phyloP scores from a whole-genome alignment of 2,113 vertebrate genomes.

The Oreotrochilus melanogaster region DNA sequence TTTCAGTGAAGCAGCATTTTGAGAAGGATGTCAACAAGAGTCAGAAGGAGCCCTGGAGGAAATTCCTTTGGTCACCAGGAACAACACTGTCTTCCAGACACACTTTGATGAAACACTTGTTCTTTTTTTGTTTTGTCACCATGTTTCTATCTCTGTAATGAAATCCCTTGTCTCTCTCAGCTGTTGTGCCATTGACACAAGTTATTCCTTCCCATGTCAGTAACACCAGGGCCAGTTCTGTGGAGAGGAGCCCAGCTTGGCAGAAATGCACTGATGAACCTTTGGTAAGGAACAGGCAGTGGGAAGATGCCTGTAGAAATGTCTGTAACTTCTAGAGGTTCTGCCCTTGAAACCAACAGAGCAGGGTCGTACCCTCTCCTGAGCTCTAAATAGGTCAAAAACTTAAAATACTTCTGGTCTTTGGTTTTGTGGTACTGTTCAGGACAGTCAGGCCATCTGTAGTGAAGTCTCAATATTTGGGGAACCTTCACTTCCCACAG shows the following conservation, averaged over 20 bases:
- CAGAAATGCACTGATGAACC: background rate
- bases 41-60: background rate
- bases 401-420: background rate
- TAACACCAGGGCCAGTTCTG: background rate
- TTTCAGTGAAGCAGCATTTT: background rate
- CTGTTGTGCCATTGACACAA: background rate
- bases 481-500: background rate
- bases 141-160: background rate
- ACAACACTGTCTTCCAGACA: background rate
- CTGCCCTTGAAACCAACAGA: background rate
- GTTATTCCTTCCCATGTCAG: fast-evolving
- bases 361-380: background rate
- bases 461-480: background rate
- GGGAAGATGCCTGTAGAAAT: background rate
- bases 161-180: background rate
- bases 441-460: background rate
- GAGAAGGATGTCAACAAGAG: background rate
- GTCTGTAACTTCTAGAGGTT: background rate
- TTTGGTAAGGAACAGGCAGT: background rate
- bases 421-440: background rate
- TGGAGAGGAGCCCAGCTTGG: background rate
- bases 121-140: background rate
- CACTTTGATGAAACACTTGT: background rate
- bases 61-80: background rate
- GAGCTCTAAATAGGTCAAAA: background rate